These are phyloP conservation scores for Chrysochloris asiatica DNA, from an alignment of 2,113 vertebrate species.

Conservation along the genomic window DNA sequence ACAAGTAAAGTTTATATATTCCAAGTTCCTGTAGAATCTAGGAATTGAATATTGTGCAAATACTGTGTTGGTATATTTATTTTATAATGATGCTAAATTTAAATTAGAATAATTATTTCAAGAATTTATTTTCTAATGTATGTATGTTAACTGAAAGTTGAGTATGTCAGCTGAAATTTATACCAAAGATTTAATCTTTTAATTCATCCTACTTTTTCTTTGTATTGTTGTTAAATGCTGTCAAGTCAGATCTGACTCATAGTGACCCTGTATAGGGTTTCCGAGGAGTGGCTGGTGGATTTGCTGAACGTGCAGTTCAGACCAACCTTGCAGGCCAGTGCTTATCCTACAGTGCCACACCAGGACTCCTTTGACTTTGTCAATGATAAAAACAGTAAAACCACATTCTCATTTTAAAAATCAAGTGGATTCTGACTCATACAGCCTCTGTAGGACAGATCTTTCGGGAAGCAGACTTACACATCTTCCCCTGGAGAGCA, in stretches of 20 bases:
- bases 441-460: no score
- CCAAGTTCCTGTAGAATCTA: neutral
- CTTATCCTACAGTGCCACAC: no score
- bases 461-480: no score
- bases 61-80: neutral
- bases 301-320: no score
- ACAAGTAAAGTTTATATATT: conserved; percentile 20
- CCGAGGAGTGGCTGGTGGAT: no score
- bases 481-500: no score
- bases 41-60: neutral
- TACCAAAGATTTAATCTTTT: conserved; percentile 48
- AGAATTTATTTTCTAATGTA: conserved; percentile 37
- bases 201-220: conserved; percentile 46
- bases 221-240: neutral
- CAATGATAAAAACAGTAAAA: no score
- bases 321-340: no score
- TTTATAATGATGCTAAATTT: conserved; percentile 25
- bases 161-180: conserved; percentile 45
- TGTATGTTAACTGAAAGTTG: neutral
- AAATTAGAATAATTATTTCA: conserved; percentile 41
- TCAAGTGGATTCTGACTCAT: no score
- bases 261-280: neutral
- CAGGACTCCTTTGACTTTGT: no score
- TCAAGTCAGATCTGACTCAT: conserved; percentile 40
- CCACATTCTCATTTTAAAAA: no score